A percentile compares a stretch with the other conserved stretches of the same genome.
Evolutionary conservation across 2,888 invertebrate genomes (phyloP).

Genomic region (Tinea pellionella): DNA sequence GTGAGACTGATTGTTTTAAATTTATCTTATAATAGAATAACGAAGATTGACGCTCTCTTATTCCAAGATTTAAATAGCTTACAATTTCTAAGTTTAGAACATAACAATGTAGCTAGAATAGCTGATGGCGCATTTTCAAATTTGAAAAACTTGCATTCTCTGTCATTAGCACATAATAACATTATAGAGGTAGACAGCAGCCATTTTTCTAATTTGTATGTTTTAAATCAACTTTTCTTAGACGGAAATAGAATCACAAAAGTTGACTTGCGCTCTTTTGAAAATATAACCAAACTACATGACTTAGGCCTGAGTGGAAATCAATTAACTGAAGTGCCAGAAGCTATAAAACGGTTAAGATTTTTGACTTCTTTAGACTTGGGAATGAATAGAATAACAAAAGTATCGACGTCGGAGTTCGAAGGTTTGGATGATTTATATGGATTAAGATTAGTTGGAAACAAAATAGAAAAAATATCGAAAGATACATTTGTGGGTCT

Average conservation of each 20-base stretch:
- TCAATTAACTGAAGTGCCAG: constrained; percentile 75
- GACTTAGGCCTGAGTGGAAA: constrained; percentile 83
- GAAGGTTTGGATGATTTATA: constrained; percentile 79
- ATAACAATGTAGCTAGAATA: constrained; percentile 76
- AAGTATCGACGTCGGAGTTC: constrained; percentile 78
- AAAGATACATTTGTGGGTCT: constrained; percentile 79
- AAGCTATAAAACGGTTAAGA: constrained; percentile 75
- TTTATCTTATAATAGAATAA: constrained; percentile 78
- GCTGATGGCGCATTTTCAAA: constrained; percentile 80
- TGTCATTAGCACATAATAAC: constrained; percentile 79
- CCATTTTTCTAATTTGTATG: constrained; percentile 79
- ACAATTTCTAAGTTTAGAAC: constrained; percentile 79
- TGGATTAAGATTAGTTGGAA: constrained; percentile 82
- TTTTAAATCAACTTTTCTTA: constrained; percentile 78
- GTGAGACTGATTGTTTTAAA: constrained; percentile 80
- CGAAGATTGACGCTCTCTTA: constrained; percentile 75
- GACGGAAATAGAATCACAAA: constrained; percentile 79
- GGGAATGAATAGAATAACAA: constrained; percentile 82
- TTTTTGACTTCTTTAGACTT: constrained; percentile 83
- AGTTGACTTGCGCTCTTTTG: constrained; percentile 78
- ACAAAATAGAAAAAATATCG: constrained; percentile 80
- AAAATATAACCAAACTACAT: constrained; percentile 81
- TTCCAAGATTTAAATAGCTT: constrained; percentile 81
- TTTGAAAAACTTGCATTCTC: constrained; percentile 80
- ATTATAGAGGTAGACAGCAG: constrained; percentile 75